Evolutionary conservation across 2,888 invertebrate species (phyloP), one percentile per base, ranked within the genome.

Genomic region (Hybos culiciformis): DNA sequence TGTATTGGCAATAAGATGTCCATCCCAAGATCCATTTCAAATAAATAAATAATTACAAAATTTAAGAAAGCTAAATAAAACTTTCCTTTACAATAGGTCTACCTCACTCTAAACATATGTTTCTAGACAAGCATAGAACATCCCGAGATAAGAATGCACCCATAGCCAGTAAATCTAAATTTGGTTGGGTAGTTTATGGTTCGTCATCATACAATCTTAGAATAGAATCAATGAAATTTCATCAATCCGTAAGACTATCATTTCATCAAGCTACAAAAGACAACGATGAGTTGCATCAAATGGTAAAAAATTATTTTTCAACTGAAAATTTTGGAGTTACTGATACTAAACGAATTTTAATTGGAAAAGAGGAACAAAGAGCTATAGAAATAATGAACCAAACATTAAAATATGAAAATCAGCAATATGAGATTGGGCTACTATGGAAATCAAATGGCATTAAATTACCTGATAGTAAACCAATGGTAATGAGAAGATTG

Each of bases 311-410:
- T 1, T 33, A 46, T 31, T 43, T 46, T 14, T 23, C 38, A 11
- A 46, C 37, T 8, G 43, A 43, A 21, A 41, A 46, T 14, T 46
- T 46, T 20, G 43, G 41, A 26, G 43, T 46, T 12, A 29, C 23
- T 8, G 33, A 40, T 2, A 33, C 37, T 2, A 41, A 21, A 3
- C 29, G 19, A 24, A 24, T 41, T 3, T 38, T 43, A 17, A 23
- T 41, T 2, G 34, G 29, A 11, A 23, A 29, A 14, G 23, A 21
- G 11, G 43, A 40, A n/a, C 17, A 21, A 12, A 40, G 40, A 14
- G 40, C 34, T 2, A 29, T 43, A 17, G 40, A 46, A 3, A 11
- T 41, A 2, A 45, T 39, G 45, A 32, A 31, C 4, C 37, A 9
- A 12, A 41, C 41, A 3, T 14, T 45, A 11, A 20, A 23, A 21